These are phyloP conservation scores for Palythoa grandiflora DNA, from an alignment of 92 coral and sea anemone genomes.

Conservation along the genomic window DNA sequence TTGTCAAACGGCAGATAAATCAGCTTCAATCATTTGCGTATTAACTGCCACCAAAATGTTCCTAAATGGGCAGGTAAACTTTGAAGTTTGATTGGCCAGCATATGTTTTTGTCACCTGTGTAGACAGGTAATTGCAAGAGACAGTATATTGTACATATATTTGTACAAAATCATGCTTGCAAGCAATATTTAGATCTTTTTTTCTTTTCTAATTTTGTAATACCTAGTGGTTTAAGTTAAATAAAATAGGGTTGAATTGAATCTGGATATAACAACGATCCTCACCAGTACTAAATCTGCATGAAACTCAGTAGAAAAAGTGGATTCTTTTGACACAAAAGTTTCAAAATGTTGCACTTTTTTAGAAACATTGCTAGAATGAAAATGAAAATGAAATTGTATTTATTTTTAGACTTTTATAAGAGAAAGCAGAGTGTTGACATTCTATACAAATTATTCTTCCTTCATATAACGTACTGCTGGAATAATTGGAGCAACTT, in stretches of 20 bases:
- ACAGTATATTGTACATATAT: constrained; percentile 25
- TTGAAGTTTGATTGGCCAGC: constrained; percentile 47
- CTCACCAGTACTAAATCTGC: not conserved
- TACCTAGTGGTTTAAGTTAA: not conserved
- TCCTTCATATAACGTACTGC: too few relatives aligned
- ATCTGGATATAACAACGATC: not conserved
- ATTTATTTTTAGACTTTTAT: too few relatives aligned
- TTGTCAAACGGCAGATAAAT: constrained; percentile 14
- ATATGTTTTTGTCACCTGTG: not conserved
- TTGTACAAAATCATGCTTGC: not conserved
- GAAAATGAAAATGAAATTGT: too few relatives aligned
- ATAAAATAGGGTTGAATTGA: not conserved
- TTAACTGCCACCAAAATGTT: constrained; percentile 6
- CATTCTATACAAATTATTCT: too few relatives aligned
- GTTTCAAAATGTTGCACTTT: too few relatives aligned
- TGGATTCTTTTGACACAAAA: too few relatives aligned
- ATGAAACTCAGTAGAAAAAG: not conserved
- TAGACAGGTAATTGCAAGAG: constrained; percentile 32
- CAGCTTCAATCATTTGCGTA: constrained; percentile 1
- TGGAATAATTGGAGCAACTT: too few relatives aligned
- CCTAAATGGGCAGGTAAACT: constrained; percentile 46
- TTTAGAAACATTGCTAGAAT: too few relatives aligned
- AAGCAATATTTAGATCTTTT: not conserved
- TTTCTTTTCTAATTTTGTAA: not conserved
- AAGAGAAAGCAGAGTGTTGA: too few relatives aligned